phyloP scores from a whole-genome alignment of 2,888 invertebrate species.

The Polymixis lichenea region DNA sequence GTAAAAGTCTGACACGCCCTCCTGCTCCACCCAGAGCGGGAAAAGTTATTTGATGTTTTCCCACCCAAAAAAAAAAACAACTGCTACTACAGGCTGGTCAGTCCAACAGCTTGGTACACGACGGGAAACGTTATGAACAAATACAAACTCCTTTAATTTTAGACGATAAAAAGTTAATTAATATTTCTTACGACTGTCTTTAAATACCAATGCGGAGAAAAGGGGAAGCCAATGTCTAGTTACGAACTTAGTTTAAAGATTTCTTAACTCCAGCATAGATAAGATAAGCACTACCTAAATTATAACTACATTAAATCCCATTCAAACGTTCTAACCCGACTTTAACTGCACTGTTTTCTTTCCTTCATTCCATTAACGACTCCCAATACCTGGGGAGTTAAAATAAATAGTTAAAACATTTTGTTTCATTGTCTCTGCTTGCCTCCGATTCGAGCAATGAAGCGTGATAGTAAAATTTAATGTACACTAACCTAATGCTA shows the following conservation, averaged over 20 bases:
- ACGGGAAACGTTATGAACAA: not conserved
- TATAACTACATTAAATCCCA: slow-evolving; percentile 38
- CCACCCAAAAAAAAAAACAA: too few species aligned
- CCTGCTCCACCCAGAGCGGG: too few species aligned
- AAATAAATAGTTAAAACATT: slow-evolving; percentile 81
- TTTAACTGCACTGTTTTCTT: slow-evolving; percentile 48
- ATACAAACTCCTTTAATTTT: not conserved
- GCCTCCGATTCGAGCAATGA: slow-evolving; percentile 84
- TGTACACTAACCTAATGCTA: slow-evolving; percentile 88
- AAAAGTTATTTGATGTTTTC: too few species aligned
- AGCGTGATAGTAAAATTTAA: slow-evolving; percentile 88
- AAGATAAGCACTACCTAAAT: slow-evolving; percentile 34
- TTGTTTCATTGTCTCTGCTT: slow-evolving; percentile 82
- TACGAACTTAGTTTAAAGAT: not conserved
- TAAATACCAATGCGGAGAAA: not conserved
- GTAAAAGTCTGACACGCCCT: too few species aligned
- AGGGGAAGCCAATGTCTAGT: not conserved
- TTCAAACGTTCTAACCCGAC: slow-evolving; percentile 29
- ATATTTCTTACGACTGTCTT: not conserved
- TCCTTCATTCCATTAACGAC: slow-evolving; percentile 65
- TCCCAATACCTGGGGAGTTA: slow-evolving; percentile 69
- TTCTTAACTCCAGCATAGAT: slow-evolving; percentile 7
- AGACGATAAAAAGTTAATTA: too few species aligned
- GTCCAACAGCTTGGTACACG: not conserved
- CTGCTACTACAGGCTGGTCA: too few species aligned